Base-by-base conservation (phyloP, 2,888 invertebrate species). In the Colletes collaris region DNA sequence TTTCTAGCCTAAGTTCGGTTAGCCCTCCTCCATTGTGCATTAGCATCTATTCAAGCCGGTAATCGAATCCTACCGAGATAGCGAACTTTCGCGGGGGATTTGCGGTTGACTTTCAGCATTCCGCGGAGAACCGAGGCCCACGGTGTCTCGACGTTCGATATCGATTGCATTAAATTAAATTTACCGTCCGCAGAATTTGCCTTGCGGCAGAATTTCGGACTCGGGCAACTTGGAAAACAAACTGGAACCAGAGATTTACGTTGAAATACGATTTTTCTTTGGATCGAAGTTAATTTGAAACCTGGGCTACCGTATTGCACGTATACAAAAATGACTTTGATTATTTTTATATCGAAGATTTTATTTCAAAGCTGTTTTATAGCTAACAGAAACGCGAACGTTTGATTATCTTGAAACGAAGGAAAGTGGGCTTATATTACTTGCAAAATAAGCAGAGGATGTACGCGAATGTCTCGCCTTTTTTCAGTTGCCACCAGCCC, bases 31-130 rank as follows among this genome's bases (percentile, higher is more conserved):
- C 88, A 93, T 93, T 93, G 92, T 93, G 90, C 91, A 93, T 93
- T 93, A 93, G 92, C 92, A 92, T 92, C 92, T 87, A 93, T 93
- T 93, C 92, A 93, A 85, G 79, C 85, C 84, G 89, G 92, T 93
- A 93, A 92, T 92, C 91, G 90, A 92, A 92, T 92, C 88, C 86
- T 83, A 84, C 78, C 82, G 87, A 88, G 89, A 90, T 89, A 89
- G 87, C 86, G 68, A 87, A 88, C 83, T 88, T 88, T 86, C 88
- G 89, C 89, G 84, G 90, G 89, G 90, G 90, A 92, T 92, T 91
- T 91, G 92, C 83, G 92, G 92, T 91, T 88, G 91, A 90, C 92
- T 92, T 91, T 91, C 87, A 89, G 80, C 76, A 77, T 76, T 75
- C 65, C 74, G 50, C 58, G 27, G 64, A 53, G 37, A 52, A 35